phyloP scores from a whole-genome alignment of 2,797 vertebrate genomes.

The Enteromius unitaeniatus region DNA sequence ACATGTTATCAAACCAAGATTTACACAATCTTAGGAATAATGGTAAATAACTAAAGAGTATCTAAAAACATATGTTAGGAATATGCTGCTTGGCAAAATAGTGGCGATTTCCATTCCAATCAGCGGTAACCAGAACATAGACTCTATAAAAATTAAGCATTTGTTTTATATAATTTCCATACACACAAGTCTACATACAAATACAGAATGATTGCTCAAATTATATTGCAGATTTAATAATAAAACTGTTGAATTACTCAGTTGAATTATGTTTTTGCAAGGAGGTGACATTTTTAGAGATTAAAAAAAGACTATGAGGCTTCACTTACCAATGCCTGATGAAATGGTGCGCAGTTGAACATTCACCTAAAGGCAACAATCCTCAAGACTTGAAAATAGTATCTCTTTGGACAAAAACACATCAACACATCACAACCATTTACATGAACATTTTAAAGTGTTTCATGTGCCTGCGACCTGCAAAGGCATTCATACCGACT shows the following conservation, averaged over 20 bases:
- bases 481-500: constrained; percentile 58
- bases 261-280: constrained; percentile 5
- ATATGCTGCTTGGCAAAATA: constrained; percentile 40
- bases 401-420: constrained; percentile 54
- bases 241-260: not conserved
- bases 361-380: constrained; percentile 25
- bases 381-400: constrained; percentile 31
- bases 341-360: constrained; percentile 8
- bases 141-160: constrained; percentile 48
- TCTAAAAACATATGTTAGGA: not conserved
- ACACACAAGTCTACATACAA: constrained; percentile 35
- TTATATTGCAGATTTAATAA: constrained; percentile 33
- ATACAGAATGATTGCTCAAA: constrained; percentile 37
- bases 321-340: constrained; percentile 19
- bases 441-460: constrained; percentile 48
- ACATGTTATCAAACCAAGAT: constrained; percentile 40
- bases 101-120: constrained; percentile 35
- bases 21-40: constrained; percentile 36
- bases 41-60: constrained; percentile 26
- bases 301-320: constrained; percentile 7
- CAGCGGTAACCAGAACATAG: constrained; percentile 44
- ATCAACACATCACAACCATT: constrained; percentile 52
- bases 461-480: constrained; percentile 59
- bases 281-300: not conserved
- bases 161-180: constrained; percentile 46